Conservation (phyloP, 2,888 invertebrate species). For the Tuberolachnus salignus region DNA sequence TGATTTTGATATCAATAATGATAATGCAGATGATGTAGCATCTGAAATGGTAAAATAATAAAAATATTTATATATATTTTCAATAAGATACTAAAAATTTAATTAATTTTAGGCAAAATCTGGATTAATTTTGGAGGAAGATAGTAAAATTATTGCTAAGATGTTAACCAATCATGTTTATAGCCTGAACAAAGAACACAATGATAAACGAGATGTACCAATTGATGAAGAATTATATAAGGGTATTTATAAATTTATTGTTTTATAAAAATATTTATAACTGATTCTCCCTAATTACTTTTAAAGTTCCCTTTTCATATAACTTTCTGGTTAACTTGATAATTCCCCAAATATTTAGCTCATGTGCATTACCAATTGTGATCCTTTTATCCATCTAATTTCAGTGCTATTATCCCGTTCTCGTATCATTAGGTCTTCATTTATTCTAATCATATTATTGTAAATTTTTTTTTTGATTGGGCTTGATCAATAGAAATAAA, state of each 20-base stretch:
- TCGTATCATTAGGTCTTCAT: no score
- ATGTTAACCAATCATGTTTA: constrained; percentile 87
- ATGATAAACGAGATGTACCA: constrained; percentile 59
- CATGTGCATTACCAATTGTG: no score
- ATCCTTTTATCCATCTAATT: no score
- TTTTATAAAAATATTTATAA: background rate
- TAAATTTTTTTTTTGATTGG: no score
- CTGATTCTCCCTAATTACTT: no score
- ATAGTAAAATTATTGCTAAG: constrained; percentile 75
- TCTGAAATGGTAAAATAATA: constrained; percentile 78
- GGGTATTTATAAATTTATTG: constrained; percentile 11
- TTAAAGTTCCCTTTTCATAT: no score
- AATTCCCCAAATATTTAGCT: no score
- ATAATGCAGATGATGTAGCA: constrained; percentile 92
- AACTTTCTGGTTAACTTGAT: no score
- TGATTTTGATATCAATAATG: constrained; percentile 90
- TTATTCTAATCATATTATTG: no score
- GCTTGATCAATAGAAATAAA: no score
- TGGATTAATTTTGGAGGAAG: constrained; percentile 93
- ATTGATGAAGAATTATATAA: constrained; percentile 47
- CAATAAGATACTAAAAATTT: background rate
- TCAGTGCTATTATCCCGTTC: no score
- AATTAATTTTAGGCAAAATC: constrained; percentile 73
- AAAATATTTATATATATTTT: background rate
- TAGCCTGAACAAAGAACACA: constrained; percentile 72